A percentile compares a stretch with the other conserved stretches of the same genome.
These are phyloP conservation scores for Vanessa tameamea DNA, from an alignment of 1,140 invertebrate species.

Conservation along the genomic window DNA sequence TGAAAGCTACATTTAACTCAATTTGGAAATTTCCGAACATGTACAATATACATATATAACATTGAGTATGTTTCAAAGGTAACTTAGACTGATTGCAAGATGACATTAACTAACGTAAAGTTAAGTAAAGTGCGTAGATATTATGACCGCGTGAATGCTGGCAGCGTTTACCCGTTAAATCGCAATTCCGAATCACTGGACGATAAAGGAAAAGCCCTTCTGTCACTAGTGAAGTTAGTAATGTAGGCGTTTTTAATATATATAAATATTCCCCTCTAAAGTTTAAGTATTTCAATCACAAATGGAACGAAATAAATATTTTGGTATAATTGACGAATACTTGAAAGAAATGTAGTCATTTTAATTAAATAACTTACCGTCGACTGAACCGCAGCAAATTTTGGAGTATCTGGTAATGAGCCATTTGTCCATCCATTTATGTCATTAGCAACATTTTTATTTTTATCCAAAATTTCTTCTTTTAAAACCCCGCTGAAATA, in stretches of 20 bases:
- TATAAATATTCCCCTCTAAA: too few species aligned
- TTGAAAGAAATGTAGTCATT: background rate
- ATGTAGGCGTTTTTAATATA: too few species aligned
- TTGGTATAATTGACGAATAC: too few species aligned
- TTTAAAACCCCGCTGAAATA: constrained; percentile 67
- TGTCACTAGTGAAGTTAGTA: background rate
- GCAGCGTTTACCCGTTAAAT: too few species aligned
- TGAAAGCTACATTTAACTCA: constrained; percentile 21
- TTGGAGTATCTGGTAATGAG: constrained; percentile 35
- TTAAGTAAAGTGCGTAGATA: too few species aligned
- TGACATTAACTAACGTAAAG: background rate
- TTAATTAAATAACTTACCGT: constrained; percentile 50
- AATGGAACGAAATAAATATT: too few species aligned
- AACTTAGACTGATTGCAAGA: background rate
- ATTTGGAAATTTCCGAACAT: constrained; percentile 19
- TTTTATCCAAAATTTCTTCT: constrained; percentile 55
- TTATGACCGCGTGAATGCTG: too few species aligned
- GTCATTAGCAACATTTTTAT: constrained; percentile 44
- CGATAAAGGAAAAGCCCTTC: too few species aligned
- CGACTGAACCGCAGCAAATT: constrained; percentile 65
- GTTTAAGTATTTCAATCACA: too few species aligned
- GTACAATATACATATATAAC: background rate
- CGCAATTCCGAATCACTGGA: too few species aligned
- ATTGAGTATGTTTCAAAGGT: background rate
- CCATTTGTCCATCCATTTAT: constrained; percentile 34